Evolutionary conservation across 1,140 invertebrate genomes (phyloP), one percentile per base, ranked within the genome.

Genomic region (Penaeus indicus): DNA sequence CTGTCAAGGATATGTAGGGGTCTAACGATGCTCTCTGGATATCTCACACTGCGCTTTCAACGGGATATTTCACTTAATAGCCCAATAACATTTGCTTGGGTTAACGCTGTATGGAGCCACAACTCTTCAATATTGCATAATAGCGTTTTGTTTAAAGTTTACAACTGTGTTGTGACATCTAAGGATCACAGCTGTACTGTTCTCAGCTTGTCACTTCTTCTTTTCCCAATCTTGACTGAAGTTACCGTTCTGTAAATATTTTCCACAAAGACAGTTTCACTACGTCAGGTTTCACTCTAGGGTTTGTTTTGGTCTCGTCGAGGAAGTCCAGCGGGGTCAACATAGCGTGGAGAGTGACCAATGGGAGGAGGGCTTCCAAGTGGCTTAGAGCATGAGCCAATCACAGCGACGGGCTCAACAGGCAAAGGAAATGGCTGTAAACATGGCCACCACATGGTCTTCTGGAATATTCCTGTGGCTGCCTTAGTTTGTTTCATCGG

Each of bases 221-320:
- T 54, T 54, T 54, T 54, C 13, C 8, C 47, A 13, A 13, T 54
- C 47, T 54, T 54, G 47, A 13, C 47, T 54, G 47, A 54, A 54
- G 47, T 54, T 54, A 54, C 47, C 47, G 47, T 54, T 54, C 47
- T 54, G 69, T 21, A 25, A 75, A 75, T 75, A 27, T 27, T 38
- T 32, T 25, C 5, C 25, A 75, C 27, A 27, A 61, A 61, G 60
- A 67, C 75, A 84, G 72, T 84, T 88, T 88, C 81, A 64, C 81
- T 84, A 54, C 61, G 54, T 22, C 81, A 78, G 72, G 81, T 84
- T 88, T 88, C 86, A 88, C 86, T 78, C 86, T 84, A 63, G 54
- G 86, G 86, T 88, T 88, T 88, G 86, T 88, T 88, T 88, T 88
- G 86, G 72, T 88, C 86, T 88, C 78, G 42, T 84, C 86, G 86